Base-by-base conservation (phyloP, 2,113 vertebrate genomes). In the Misgurnus anguillicaudatus region DNA sequence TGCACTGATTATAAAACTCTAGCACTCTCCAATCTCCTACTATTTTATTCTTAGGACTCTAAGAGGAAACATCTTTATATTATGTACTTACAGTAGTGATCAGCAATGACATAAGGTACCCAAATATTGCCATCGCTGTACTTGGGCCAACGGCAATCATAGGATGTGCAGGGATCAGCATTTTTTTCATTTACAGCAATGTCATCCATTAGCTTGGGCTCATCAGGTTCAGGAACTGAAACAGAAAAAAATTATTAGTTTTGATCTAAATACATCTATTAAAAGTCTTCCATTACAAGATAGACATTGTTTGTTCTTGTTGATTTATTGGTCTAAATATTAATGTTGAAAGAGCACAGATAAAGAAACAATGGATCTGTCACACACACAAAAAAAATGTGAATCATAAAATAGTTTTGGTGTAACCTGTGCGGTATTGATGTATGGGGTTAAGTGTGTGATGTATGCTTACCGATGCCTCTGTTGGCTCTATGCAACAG, bases 401-500 rank as follows among this genome's bases (percentile, higher is more conserved):
- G 7, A 19, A 57, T 19, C 8, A 9, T 19, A 57, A n/a, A 17
- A 2, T 9, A 57, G n/a, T 57, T 57, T 41, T 55, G 5, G 70
- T 73, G 16, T 60, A 4, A n/a, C 1, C 42, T 10, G 6, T 8
- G 42, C 7, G 5, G 42, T 45, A 45, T 45, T 45, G 42, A 45
- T 45, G 0, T 45, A 17, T 41, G 19, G 58, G 36, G 42, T 24
- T 17, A 47, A 45, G 77, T 36, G 24, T 61, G 51, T 42, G 47
- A 1, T 9, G 65, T 14, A 4, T 47, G 17, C 38, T 2, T 76
- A 90, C 89, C 62, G 55, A 83, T 85, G 62, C 85, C 48, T 71
- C 87, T 87, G 82, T 92, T 92, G 64, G 89, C 91, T 79, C 88
- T 86, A 68, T 90, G 82, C 82, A 92, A 76, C 77, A 89, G 85